Base-by-base conservation (phyloP, 2,888 invertebrate genomes). In the Antheraea assamensis region DNA sequence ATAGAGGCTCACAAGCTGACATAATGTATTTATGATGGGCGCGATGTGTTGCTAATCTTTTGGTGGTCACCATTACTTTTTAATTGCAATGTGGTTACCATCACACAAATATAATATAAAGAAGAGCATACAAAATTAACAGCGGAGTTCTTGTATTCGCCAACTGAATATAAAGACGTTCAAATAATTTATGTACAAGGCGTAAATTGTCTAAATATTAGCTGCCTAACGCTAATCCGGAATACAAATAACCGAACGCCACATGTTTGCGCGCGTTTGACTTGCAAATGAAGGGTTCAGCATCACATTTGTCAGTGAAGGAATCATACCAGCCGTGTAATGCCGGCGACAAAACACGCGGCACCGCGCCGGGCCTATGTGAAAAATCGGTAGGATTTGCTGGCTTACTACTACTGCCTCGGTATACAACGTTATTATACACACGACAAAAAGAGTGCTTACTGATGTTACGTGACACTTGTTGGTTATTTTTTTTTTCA, bases 381-480 rank as follows among this genome's bases (percentile, higher is more conserved):
- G 78, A 75, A 78, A 78, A 79, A 78, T 78, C 76, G 74, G 75
- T 72, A 73, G 73, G 78, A 76, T 75, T 77, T 76, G 73, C 68
- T 61, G 73, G 75, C 72, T 75, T 73, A 71, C 72, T 71, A 68
- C 49, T n/a, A 74, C n/a, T n/a, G n/a, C 49, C 64, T 73, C 71
- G 55, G 47, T 55, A 64, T 71, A 73, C 68, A 70, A 70, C 64
- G 49, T 49, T 27, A 55, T 73, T 71, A 71, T 71, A 72, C 52
- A 47, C 35, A 42, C 49, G n/a, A 52, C 64, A 71, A 73, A 58
- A 71, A 70, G 61, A 70, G 61, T 70, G 61, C 73, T 66, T 64
- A 42, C 24, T 24, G 71, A 64, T 19, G 61, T 30, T 64, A 58
- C 13, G 58, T 58, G 61, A 64, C 61, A 64, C 61, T 30, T 64